Conservation (phyloP, 2,113 vertebrate genomes). For the Gambusia holbrooki region DNA sequence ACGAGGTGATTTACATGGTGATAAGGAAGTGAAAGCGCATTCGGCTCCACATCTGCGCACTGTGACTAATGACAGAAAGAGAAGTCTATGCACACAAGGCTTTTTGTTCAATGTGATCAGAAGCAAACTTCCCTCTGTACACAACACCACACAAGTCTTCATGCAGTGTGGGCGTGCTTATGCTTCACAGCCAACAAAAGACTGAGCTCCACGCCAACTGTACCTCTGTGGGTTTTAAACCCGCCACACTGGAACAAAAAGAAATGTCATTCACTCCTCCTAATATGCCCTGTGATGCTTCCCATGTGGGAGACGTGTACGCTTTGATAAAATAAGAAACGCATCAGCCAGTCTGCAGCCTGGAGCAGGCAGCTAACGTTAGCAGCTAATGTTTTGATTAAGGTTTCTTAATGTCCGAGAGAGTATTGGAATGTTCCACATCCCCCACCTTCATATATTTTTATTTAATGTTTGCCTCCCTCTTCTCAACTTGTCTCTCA, state of each 20-base stretch:
- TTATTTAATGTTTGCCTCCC: background rate
- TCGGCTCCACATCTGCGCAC: background rate
- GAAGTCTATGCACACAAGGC: background rate
- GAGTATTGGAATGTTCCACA: conserved; percentile 21
- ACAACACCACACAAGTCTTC: conserved; percentile 9
- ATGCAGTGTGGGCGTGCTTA: conserved; percentile 31
- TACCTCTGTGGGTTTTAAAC: conserved; percentile 46
- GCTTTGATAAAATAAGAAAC: conserved; percentile 16
- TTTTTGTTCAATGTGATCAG: background rate
- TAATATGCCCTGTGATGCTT: conserved; percentile 4
- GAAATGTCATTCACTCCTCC: conserved; percentile 5
- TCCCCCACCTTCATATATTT: conserved; percentile 2
- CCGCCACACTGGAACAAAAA: conserved; percentile 32
- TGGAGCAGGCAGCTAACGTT: conserved; percentile 41
- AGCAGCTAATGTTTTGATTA: conserved; percentile 40
- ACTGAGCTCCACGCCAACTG: conserved; percentile 11
- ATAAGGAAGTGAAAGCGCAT: conserved; percentile 46
- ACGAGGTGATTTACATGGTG: conserved; percentile 2
- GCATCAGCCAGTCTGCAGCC: conserved; percentile 2
- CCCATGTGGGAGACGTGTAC: background rate
- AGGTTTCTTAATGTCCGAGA: conserved; percentile 29
- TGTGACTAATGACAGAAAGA: background rate
- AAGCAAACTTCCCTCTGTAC: conserved; percentile 43
- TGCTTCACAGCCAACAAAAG: conserved; percentile 41
- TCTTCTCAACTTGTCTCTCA: background rate